Evolutionary conservation across 2,888 invertebrate genomes (phyloP), one percentile per base, ranked within the genome.

Genomic region (Archips xylosteana): DNA sequence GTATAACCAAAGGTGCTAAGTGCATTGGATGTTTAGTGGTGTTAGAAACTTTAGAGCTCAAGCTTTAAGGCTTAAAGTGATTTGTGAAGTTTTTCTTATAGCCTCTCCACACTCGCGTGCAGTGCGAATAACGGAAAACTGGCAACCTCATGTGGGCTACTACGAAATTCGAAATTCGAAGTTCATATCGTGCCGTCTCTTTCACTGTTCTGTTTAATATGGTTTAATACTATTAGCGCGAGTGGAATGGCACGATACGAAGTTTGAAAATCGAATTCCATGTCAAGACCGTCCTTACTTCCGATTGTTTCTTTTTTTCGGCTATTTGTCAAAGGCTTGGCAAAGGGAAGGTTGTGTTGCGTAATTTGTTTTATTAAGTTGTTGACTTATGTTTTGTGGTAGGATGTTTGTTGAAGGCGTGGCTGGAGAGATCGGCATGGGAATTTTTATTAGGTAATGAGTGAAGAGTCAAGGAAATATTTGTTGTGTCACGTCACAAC

Each of bases 271-370:
- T n/a, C n/a, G n/a, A n/a, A n/a, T n/a, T n/a, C n/a, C n/a, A n/a
- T n/a, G n/a, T n/a, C n/a, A n/a, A n/a, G n/a, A n/a, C n/a, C n/a
- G n/a, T 3, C 4, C 36, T 3, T 5, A 36, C 4, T 23, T 65
- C 13, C 47, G n/a, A 34, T 15, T 73, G 63, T 51, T 73, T 69
- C 49, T 62, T 62, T 12, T 6, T 69, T 49, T 54, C 66, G 71
- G 71, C 36, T 72, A 63, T 66, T 68, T 23, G 72, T n/a, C 12
- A 59, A 49, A 68, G 63, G 72, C 42, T 61, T 61, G 71, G 66
- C 34, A 54, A 54, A 39, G 32, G 71, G 36, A 62, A 49, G 49
- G 65, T 51, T 8, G 47, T 45, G 23, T 73, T 73, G 42, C 39
- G 59, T 69, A 73, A 67, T 57, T 62, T 62, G 57, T 61, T 71